Percentiles rank a stretch among this genome's conserved stretches.
These are phyloP conservation scores for Pseudonaja textilis DNA, from an alignment of 2,113 vertebrate species.

Conservation along the genomic window DNA sequence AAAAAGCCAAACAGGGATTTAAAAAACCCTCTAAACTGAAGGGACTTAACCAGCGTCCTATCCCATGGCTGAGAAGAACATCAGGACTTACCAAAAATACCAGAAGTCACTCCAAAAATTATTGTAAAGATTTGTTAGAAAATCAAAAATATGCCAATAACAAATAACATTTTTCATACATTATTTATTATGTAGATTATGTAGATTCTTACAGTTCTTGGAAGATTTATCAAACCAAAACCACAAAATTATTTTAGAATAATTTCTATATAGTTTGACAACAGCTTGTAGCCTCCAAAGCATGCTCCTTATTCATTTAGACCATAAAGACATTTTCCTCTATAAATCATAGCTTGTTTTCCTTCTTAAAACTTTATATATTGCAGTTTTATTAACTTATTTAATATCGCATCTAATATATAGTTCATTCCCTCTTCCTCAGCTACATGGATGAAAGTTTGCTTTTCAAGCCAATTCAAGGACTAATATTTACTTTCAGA, in stretches of 20 bases:
- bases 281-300: background rate
- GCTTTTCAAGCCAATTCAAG: background rate
- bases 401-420: background rate
- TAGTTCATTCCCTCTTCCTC: background rate
- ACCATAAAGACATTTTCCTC: background rate
- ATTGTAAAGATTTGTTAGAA: background rate
- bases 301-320: background rate
- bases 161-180: background rate
- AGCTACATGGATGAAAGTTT: background rate
- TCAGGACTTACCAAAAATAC: background rate
- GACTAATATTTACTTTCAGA: background rate
- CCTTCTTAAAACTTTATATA: background rate
- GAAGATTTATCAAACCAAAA: background rate
- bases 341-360: background rate
- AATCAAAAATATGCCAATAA: background rate
- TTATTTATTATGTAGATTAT: background rate
- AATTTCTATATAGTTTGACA: background rate
- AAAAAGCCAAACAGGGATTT: background rate
- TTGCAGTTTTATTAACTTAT: background rate
- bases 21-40: background rate
- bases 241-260: background rate
- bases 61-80: background rate
- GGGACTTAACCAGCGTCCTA: background rate
- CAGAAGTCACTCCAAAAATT: background rate
- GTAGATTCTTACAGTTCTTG: background rate